Percentiles rank a stretch among this genome's conserved stretches.
Evolutionary conservation across 2,113 vertebrate species (phyloP).

Genomic region (Formicarius rufipectus): DNA sequence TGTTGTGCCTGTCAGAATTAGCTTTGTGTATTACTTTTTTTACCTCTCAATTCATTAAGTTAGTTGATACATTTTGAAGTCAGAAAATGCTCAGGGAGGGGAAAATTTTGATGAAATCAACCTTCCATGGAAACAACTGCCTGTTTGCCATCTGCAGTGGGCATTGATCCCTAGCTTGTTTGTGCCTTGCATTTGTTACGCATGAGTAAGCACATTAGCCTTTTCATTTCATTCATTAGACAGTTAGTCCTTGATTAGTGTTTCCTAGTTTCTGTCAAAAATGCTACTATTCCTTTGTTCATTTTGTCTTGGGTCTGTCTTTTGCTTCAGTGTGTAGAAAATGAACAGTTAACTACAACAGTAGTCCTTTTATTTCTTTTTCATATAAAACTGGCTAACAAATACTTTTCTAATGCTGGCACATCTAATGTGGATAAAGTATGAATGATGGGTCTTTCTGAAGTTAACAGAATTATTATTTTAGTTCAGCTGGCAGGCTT

Average conservation of each 20-base stretch:
- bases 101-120: slow-evolving; percentile 31
- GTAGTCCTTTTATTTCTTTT: slow-evolving; percentile 21
- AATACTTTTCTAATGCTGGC: slow-evolving; percentile 52
- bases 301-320: slow-evolving; percentile 29
- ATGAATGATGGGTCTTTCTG: slow-evolving; percentile 11
- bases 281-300: slow-evolving; percentile 53
- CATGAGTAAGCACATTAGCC: slow-evolving; percentile 69
- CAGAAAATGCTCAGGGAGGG: neutral
- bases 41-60: neutral
- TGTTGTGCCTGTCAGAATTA: neutral
- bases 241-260: slow-evolving; percentile 72
- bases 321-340: slow-evolving; percentile 17
- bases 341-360: slow-evolving; percentile 55
- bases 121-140: slow-evolving; percentile 26
- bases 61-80: slow-evolving; percentile 11
- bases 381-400: slow-evolving; percentile 33
- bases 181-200: slow-evolving; percentile 64
- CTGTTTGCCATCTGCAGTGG: slow-evolving; percentile 70
- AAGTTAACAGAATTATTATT: slow-evolving; percentile 47
- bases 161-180: slow-evolving; percentile 65
- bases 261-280: slow-evolving; percentile 67
- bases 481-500: slow-evolving; percentile 20
- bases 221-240: slow-evolving; percentile 76
- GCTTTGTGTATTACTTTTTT: neutral
- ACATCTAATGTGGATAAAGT: slow-evolving; percentile 19